Percentiles rank a stretch among this genome's conserved stretches.
Conservation (phyloP, 2,797 vertebrate genomes). For the Falco rusticolus region DNA sequence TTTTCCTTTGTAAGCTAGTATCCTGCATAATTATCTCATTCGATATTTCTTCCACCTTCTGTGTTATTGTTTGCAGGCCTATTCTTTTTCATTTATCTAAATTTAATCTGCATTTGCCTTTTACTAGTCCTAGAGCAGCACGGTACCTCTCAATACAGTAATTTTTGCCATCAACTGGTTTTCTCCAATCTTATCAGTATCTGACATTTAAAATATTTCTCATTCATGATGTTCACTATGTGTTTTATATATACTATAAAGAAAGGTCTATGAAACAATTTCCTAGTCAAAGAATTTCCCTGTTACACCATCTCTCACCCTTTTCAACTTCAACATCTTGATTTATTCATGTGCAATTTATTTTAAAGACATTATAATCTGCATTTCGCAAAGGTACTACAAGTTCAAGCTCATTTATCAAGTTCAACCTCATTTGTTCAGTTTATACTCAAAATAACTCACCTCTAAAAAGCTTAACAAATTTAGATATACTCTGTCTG, state of each 20-base stretch:
- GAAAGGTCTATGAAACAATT: slow-evolving; percentile 59
- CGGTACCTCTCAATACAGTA: neutral
- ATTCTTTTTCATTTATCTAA: slow-evolving; percentile 57
- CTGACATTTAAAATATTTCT: slow-evolving; percentile 69
- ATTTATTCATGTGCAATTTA: slow-evolving; percentile 67
- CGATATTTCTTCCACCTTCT: slow-evolving; percentile 55
- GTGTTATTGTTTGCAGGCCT: slow-evolving; percentile 13
- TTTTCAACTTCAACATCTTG: slow-evolving; percentile 47
- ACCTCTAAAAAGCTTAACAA: slow-evolving; percentile 35
- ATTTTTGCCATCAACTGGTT: slow-evolving; percentile 31
- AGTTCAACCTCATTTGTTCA: slow-evolving; percentile 38
- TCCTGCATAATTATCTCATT: slow-evolving; percentile 58
- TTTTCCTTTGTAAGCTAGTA: slow-evolving; percentile 29
- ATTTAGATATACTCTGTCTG: neutral
- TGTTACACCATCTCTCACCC: slow-evolving; percentile 2
- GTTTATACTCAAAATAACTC: slow-evolving; percentile 45
- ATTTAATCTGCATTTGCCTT: slow-evolving; percentile 64
- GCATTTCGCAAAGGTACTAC: slow-evolving; percentile 24
- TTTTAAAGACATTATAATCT: slow-evolving; percentile 64
- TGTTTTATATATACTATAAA: slow-evolving; percentile 11
- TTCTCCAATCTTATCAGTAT: slow-evolving; percentile 46
- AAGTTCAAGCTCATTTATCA: slow-evolving; percentile 66
- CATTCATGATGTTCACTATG: slow-evolving; percentile 7
- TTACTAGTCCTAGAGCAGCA: slow-evolving; percentile 34
- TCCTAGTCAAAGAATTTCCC: slow-evolving; percentile 43